These are phyloP conservation scores for Melanaphis sacchari DNA, from an alignment of 1,140 invertebrate species.

Conservation along the genomic window DNA sequence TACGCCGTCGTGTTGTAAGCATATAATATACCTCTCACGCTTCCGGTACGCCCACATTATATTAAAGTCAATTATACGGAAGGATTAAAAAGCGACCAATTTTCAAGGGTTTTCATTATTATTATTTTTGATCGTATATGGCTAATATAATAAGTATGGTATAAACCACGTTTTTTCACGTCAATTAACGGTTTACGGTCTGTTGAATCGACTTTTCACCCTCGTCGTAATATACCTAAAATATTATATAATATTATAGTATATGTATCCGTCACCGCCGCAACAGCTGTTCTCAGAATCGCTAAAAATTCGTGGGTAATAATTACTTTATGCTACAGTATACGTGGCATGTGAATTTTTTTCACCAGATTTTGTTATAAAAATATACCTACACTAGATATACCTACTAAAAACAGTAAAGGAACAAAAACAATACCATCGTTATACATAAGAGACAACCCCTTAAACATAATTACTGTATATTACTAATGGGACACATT, in stretches of 20 bases:
- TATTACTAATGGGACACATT: not conserved
- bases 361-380: not conserved
- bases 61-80: constrained; percentile 45
- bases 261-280: not conserved
- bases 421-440: not conserved
- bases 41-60: constrained; percentile 43
- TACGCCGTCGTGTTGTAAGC: not conserved
- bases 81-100: constrained; percentile 43
- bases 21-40: constrained; percentile 6
- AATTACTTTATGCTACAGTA: not conserved
- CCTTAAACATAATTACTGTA: not conserved
- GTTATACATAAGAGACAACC: not conserved
- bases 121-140: not conserved
- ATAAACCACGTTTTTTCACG: constrained; percentile 43
- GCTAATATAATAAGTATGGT: constrained; percentile 30
- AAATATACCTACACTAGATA: not conserved
- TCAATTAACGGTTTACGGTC: constrained; percentile 51
- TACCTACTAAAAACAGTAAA: not conserved
- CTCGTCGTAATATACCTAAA: not conserved
- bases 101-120: not conserved
- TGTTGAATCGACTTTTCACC: constrained; percentile 1
- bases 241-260: not conserved
- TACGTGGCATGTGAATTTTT: not conserved
- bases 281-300: constrained; percentile 14
- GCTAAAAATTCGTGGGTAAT: not conserved